Base-by-base conservation (phyloP, 1,140 invertebrate species). In the Portunus trituberculatus region DNA sequence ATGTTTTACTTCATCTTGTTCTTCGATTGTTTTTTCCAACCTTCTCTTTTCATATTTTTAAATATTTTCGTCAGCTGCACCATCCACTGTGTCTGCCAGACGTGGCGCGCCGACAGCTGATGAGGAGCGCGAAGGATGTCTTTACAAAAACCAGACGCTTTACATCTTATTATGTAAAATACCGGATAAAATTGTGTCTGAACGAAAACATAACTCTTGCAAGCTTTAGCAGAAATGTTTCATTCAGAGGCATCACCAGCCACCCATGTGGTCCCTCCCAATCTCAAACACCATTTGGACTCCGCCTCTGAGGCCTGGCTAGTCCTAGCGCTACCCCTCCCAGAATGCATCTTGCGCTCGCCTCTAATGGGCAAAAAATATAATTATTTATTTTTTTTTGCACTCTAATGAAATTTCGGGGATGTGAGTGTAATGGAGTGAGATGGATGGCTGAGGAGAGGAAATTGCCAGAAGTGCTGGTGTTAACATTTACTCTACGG, bases 331-430 rank as follows among this genome's bases (percentile, higher is more conserved):
- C 31, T 91, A 12, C 28, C 59, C n/a, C 31, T 52, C n/a, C 59
- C 59, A 10, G 20, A 46, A 46, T 46, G 39, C 87, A 46, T 32
- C 87, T 28, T 45, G n/a, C 39, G 31, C 31, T 46, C 87, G 39
- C 39, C 20, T 28, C 46, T 89, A 89, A 89, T 89, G 87, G 32
- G 87, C 4, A 48, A 89, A 89, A 89, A 87, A 39, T 16, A 59
- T 7, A 20, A n/a, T 12, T 16, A 59, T 84, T 12, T 28, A 87
- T 89, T 1, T n/a, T 89, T 89, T 89, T 48, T 48, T 45, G 31
- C 87, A 89, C 87, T 89, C 46, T 45, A 48, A 89, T 89, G 87
- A 89, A 89, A 89, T 89, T 89, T 89, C 45, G 45, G 46, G 39
- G 87, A 89, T 89, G 87, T 46, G 87, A 89, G 87, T 89, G 39